Evolutionary conservation across 2,797 vertebrate species (phyloP).

Genomic region (Gobionotothen gibberifrons): DNA sequence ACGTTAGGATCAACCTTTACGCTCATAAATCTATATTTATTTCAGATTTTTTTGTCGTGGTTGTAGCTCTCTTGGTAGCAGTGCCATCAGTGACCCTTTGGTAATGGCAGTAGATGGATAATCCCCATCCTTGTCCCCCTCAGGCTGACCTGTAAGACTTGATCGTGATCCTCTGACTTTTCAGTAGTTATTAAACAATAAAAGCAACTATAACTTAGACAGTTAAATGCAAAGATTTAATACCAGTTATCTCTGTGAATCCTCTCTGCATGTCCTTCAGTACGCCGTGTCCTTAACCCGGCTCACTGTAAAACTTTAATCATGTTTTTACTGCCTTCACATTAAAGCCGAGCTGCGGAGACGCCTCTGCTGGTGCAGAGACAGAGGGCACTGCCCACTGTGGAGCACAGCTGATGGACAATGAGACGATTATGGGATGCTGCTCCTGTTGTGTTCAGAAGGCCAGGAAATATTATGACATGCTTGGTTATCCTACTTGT

Average conservation of each 20-base stretch:
- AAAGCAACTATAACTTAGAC: background rate
- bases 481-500: too few relatives aligned
- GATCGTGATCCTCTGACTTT: conserved; percentile 3
- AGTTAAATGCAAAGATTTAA: background rate
- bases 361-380: conserved; percentile 26
- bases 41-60: too few relatives aligned
- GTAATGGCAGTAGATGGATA: background rate
- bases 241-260: background rate
- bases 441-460: conserved; percentile 12
- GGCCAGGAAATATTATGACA: conserved; percentile 19
- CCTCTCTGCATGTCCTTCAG: conserved; percentile 21
- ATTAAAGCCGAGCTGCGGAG: conserved; percentile 29
- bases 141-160: background rate
- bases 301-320: conserved; percentile 18
- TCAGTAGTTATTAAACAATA: background rate
- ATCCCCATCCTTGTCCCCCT: background rate
- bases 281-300: background rate
- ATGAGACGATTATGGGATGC: conserved; percentile 31
- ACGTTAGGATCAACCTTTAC: too few relatives aligned
- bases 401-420: conserved; percentile 29
- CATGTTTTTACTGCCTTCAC: conserved; percentile 26
- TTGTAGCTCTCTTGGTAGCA: background rate
- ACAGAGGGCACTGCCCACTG: conserved; percentile 45
- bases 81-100: background rate
- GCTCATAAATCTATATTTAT: too few relatives aligned